Conservation (phyloP, 1,140 invertebrate genomes). For the Aporrectodea caliginosa region DNA sequence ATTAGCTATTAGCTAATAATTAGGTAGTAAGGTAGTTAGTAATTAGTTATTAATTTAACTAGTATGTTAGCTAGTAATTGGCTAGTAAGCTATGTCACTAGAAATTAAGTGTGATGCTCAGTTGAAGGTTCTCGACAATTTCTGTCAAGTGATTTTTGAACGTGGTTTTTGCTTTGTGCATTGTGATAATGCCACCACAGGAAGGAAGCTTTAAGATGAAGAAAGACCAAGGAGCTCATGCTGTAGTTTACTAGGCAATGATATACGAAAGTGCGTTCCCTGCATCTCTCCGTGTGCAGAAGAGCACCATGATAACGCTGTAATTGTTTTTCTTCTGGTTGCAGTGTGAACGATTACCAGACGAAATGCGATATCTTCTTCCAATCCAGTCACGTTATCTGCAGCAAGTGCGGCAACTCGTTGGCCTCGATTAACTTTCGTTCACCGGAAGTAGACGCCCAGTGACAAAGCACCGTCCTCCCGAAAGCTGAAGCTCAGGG, state of each 20-base stretch:
- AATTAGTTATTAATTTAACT: too few relatives aligned
- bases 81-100: too few relatives aligned
- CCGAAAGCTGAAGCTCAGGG: too few relatives aligned
- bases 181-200: slow-evolving; percentile 14
- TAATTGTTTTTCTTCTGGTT: slow-evolving; percentile 38
- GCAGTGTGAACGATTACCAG: slow-evolving; percentile 60
- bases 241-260: slow-evolving; percentile 17
- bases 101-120: too few relatives aligned
- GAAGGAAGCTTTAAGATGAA: background rate
- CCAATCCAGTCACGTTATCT: slow-evolving; percentile 60
- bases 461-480: background rate
- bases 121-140: too few relatives aligned
- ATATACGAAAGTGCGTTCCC: background rate
- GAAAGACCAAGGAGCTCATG: background rate
- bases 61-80: too few relatives aligned
- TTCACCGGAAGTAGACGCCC: background rate
- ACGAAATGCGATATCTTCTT: slow-evolving; percentile 58
- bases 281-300: background rate
- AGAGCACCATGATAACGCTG: slow-evolving; percentile 2
- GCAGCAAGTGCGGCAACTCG: slow-evolving; percentile 55
- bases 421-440: slow-evolving; percentile 35
- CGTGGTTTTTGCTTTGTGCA: too few relatives aligned
- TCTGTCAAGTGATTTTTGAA: too few relatives aligned
- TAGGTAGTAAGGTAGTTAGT: too few relatives aligned
- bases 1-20: too few relatives aligned